Conservation (phyloP, 2,888 invertebrate genomes). For the Anthoptus insignis region DNA sequence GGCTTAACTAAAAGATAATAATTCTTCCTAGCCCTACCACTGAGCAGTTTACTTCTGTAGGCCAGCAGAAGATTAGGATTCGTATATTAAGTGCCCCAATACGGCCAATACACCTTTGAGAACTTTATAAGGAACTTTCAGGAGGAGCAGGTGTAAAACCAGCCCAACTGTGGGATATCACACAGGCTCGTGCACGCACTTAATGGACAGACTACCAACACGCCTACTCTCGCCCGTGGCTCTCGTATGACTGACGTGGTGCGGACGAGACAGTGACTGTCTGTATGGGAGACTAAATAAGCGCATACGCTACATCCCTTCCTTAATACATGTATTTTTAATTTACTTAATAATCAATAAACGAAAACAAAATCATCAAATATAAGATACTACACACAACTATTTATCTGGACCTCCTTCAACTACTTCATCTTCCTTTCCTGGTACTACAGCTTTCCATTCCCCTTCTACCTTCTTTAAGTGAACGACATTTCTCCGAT, state of each 20-base stretch:
- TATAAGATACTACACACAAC: not conserved
- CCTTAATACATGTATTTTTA: not conserved
- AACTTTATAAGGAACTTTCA: too few relatives aligned
- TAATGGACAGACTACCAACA: constrained; percentile 21
- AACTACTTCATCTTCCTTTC: constrained; percentile 4
- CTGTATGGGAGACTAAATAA: constrained; percentile 5
- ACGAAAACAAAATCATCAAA: not conserved
- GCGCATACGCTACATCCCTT: constrained; percentile 6
- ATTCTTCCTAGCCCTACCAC: too few relatives aligned
- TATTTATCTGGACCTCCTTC: not conserved
- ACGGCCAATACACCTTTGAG: too few relatives aligned
- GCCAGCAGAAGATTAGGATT: too few relatives aligned
- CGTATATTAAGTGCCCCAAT: too few relatives aligned
- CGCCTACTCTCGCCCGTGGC: constrained; percentile 10
- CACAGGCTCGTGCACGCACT: constrained; percentile 20
- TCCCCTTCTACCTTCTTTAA: constrained; percentile 23
- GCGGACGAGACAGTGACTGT: constrained; percentile 16
- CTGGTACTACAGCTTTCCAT: constrained; percentile 6
- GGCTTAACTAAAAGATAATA: too few relatives aligned
- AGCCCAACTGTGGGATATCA: not conserved
- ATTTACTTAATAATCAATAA: not conserved
- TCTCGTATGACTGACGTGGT: not conserved
- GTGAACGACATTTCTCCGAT: constrained; percentile 16
- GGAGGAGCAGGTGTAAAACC: not conserved
- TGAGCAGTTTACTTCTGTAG: too few relatives aligned